phyloP scores from a whole-genome alignment of 2,888 invertebrate genomes.

The Cacoxenus indagator region DNA sequence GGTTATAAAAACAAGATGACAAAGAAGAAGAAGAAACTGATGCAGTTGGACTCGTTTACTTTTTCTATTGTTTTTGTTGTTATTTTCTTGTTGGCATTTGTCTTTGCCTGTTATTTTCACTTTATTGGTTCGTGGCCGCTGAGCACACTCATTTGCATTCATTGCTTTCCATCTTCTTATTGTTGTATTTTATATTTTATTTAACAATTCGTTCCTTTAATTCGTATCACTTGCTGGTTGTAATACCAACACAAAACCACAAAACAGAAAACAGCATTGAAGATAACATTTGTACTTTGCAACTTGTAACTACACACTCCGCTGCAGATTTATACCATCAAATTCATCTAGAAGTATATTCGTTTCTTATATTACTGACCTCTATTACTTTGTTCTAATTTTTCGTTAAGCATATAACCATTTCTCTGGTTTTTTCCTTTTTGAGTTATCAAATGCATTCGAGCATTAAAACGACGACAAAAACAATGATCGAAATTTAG shows the following conservation, averaged over 20 bases:
- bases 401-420: not conserved
- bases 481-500: no score
- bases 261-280: no score
- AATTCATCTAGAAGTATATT: not conserved
- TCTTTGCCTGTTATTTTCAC: not conserved
- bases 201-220: not conserved
- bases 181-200: no score
- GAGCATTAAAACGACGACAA: no score
- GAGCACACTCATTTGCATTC: not conserved
- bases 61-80: not conserved
- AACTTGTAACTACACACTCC: not conserved
- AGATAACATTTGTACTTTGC: constrained; percentile 6
- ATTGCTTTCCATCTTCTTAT: not conserved
- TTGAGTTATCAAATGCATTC: not conserved
- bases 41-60: not conserved
- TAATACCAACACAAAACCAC: no score
- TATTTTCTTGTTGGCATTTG: not conserved
- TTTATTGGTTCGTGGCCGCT: not conserved
- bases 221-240: not conserved
- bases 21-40: not conserved
- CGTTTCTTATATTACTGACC: not conserved
- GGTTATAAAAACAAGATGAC: not conserved
- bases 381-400: not conserved
- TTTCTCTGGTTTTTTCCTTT: not conserved
- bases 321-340: no score